Base-by-base conservation (phyloP, 2,113 vertebrate species). In the Lates calcarifer region DNA sequence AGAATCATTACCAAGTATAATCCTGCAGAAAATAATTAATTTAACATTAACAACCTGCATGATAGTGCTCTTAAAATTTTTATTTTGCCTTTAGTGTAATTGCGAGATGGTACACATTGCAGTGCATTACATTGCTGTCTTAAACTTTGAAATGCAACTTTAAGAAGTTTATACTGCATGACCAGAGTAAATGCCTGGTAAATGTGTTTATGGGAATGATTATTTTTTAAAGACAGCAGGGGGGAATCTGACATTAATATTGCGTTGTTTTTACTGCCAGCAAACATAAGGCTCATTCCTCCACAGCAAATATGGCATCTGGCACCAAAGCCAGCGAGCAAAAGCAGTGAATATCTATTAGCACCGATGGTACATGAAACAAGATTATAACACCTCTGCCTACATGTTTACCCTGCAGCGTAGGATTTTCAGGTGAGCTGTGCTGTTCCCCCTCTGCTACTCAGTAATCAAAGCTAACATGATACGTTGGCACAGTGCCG, bases 141-240 rank as follows among this genome's bases (percentile, higher is more conserved):
- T 60, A 37, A 83, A 89, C 60, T 76, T 77, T 43, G 4, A 83
- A 87, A 89, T 79, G 22, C 77, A 71, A 82, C 70, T 77, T 79
- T 81, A 62, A 57, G 29, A 81, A 79, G 63, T 81, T 88, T 55
- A 41, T 33, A 0, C 55, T 6, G 66, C 56, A 53, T 20, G 57
- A 43, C 29, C 57, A 64, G 58, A 53, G 49, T 55, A 81, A 76
- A 77, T 77, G 29, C 69, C 45, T 74, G 28, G 0, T 70, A 39
- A 74, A 41, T 10, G 31, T 73, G 49, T 74, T 76, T 71, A 64
- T 61, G 61, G 39, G 71, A 77, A 56, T 64, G 57, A 65, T 71
- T 57, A 45, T 76, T 7, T 22, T 51, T 45, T 24, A 26, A 60
- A 64, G 29, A 53, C 76, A 75, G 80, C 62, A n/a, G 57, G 28